Percentiles rank a stretch among this genome's conserved stretches.
These are phyloP conservation scores for Cichlasoma orientale DNA, from an alignment of 2,797 vertebrate genomes.

Conservation along the genomic window DNA sequence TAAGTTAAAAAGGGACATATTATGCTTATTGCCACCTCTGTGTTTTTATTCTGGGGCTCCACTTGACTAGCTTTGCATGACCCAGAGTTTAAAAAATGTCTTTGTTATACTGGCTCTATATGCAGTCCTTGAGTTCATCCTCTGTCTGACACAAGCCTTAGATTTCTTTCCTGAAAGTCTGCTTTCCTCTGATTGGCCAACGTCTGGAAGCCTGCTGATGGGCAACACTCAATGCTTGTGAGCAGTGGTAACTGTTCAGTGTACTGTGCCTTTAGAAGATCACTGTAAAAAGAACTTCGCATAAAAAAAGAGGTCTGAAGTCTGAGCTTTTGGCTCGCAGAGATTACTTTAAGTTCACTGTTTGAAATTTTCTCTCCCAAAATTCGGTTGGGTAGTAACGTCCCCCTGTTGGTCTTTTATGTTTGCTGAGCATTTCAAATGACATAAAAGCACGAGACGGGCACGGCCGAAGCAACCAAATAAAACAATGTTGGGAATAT, in stretches of 20 bases:
- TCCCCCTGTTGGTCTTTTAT: background rate
- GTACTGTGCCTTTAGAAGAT: background rate
- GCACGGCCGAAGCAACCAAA: background rate
- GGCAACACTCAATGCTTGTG: background rate
- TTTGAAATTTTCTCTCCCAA: background rate
- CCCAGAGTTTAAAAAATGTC: fast-evolving
- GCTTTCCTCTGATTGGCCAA: background rate
- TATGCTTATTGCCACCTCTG: background rate
- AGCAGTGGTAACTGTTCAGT: background rate
- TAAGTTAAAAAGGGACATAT: background rate
- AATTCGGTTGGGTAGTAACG: background rate
- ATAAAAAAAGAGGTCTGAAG: background rate
- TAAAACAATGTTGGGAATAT: too few species aligned
- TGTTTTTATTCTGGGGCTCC: background rate
- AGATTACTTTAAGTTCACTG: background rate
- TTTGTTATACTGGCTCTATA: background rate
- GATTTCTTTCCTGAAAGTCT: background rate
- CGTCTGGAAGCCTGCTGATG: background rate
- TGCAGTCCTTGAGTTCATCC: background rate
- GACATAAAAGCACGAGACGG: fast-evolving
- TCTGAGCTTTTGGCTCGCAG: background rate
- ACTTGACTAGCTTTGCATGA: background rate
- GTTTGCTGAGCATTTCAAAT: background rate
- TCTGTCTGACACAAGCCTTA: background rate
- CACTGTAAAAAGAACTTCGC: background rate